A percentile compares a stretch with the other conserved stretches of the same genome.
These are phyloP conservation scores for Chrysolina americana DNA, from an alignment of 2,888 invertebrate species.

Conservation along the genomic window DNA sequence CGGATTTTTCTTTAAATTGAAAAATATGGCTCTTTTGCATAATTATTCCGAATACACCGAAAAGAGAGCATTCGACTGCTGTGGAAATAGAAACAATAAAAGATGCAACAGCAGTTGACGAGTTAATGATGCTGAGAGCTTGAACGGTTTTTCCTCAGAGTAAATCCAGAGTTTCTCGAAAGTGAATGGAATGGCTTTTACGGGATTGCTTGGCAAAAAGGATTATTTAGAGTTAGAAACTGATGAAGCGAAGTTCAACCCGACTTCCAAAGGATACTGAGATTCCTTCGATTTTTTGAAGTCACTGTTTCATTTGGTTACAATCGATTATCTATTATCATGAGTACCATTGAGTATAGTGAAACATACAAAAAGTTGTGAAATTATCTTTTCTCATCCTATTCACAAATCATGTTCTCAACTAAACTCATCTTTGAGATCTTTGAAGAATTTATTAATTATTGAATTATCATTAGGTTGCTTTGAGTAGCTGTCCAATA, in stretches of 20 bases:
- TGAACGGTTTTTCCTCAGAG: not conserved
- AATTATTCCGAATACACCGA: constrained; percentile 25
- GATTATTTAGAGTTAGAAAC: not conserved
- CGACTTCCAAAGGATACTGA: not conserved
- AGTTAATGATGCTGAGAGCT: constrained; percentile 16
- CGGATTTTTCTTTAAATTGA: constrained; percentile 21
- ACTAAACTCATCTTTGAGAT: too few relatives aligned
- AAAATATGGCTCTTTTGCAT: constrained; percentile 29
- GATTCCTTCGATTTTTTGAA: too few relatives aligned
- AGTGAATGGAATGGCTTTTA: constrained; percentile 15
- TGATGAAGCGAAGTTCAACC: not conserved
- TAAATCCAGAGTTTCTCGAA: constrained; percentile 1
- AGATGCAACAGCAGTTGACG: constrained; percentile 37
- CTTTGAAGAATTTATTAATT: too few relatives aligned
- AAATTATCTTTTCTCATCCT: too few relatives aligned
- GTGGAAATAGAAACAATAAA: constrained; percentile 31
- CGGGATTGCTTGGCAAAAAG: not conserved
- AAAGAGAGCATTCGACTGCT: constrained; percentile 15
- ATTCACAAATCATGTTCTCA: too few relatives aligned
- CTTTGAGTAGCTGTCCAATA: too few relatives aligned
- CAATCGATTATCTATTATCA: too few relatives aligned
- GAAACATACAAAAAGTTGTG: too few relatives aligned
- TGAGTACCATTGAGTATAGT: too few relatives aligned
- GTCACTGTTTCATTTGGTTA: too few relatives aligned
- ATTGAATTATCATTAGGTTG: too few relatives aligned